These are phyloP conservation scores for Gasteruption jaculator DNA, from an alignment of 2,888 invertebrate genomes.

Conservation along the genomic window DNA sequence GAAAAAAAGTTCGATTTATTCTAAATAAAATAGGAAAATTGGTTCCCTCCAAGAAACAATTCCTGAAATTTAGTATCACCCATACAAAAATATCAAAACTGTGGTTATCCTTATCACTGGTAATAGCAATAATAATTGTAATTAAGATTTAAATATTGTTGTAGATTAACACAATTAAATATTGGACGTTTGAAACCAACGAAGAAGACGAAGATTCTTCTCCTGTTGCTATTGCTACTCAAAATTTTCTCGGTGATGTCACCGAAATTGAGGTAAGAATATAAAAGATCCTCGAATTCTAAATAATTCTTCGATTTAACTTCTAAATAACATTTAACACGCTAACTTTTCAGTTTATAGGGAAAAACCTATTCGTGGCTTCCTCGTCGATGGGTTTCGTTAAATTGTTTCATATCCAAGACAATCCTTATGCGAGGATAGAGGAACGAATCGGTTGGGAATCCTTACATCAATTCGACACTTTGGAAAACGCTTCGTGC, in stretches of 20 bases:
- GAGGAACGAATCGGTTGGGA: conserved; percentile 62
- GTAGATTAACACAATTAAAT: conserved; percentile 63
- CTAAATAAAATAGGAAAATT: too few relatives aligned
- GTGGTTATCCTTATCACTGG: too few relatives aligned
- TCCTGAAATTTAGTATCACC: too few relatives aligned
- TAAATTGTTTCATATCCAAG: conserved; percentile 62
- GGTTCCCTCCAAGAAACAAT: too few relatives aligned
- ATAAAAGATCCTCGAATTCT: too few relatives aligned
- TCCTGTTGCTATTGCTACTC: conserved; percentile 61
- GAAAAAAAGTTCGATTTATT: too few relatives aligned
- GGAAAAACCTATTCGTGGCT: conserved; percentile 61
- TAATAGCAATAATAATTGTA: too few relatives aligned
- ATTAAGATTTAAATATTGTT: conserved; percentile 14
- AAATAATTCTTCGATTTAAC: too few relatives aligned
- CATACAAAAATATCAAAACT: too few relatives aligned
- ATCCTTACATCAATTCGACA: conserved; percentile 59
- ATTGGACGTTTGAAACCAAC: conserved; percentile 67
- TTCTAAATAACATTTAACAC: too few relatives aligned
- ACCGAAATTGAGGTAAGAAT: conserved; percentile 68
- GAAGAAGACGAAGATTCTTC: conserved; percentile 65
- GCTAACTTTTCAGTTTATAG: conserved; percentile 58
- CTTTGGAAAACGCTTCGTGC: conserved; percentile 61
- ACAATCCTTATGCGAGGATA: conserved; percentile 58
- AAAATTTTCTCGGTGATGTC: conserved; percentile 68
- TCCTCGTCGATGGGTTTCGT: conserved; percentile 64